Base-by-base conservation (phyloP, 2,797 vertebrate species). In the Menidia menidia region DNA sequence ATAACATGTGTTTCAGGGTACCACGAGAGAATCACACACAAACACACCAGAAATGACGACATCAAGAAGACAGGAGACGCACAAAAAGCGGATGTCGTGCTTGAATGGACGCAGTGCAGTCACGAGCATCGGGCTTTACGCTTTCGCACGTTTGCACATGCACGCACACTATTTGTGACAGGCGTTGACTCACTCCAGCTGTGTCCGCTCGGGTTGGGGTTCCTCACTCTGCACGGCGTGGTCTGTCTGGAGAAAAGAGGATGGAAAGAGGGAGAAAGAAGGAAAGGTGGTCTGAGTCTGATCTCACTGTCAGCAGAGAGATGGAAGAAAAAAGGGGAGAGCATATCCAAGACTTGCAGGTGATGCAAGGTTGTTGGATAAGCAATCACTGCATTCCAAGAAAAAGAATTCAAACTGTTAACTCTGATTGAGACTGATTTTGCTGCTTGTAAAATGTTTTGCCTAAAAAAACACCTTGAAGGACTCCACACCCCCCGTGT, bases 121-220 rank as follows among this genome's bases (percentile, higher is more conserved):
- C 43, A 60, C 47, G 4, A 35, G 16, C 19, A 60, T 32, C 42
- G 64, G n/a, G 64, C 41, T 57, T 57, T 50, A 54, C 15, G 48
- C 59, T 53, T 72, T 72, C 68, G 41, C 53, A 25, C 56, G 33
- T 16, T 32, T 53, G 7, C 35, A 39, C 18, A 53, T 30, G 51
- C 44, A 68, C 25, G 56, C 52, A 61, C 41, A 68, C 9, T 47
- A 53, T 57, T 53, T 60, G 71, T 66, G 75, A 71, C 67, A 73
- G 68, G 48, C n/a, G 54, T 60, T 51, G 62, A 86, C 81, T 88
- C 86, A 80, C 82, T 87, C 80, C 84, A 52, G 73, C 68, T 32
- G 75, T n/a, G 65, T 85, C 74, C 71, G 43, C 69, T 47, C 32
- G n/a, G 58, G 72, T 77, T 15, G 64, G 60, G 62, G 75, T 86